Base-by-base conservation (phyloP, 2,888 invertebrate genomes). In the Globia sparganii region DNA sequence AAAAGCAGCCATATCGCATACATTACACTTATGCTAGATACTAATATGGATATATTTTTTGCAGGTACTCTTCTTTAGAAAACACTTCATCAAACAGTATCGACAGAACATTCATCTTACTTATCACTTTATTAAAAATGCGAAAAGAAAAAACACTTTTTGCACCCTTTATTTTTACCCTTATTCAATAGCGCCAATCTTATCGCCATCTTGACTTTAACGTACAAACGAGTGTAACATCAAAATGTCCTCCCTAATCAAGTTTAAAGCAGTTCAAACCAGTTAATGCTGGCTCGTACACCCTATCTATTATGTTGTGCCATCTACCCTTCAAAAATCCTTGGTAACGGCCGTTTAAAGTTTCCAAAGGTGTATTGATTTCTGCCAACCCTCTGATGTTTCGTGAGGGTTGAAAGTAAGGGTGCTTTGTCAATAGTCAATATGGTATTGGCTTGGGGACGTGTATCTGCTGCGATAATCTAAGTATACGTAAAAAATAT, bases 311-410 rank as follows among this genome's bases (percentile, higher is more conserved):
- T 82, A 85, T 79, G 66, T 80, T 80, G 71, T 78, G 6, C 75
- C 53, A 66, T 87, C 84, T 87, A 88, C 90, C 90, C 92, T 90
- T 88, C 90, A 90, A 92, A 92, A 92, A 91, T 90, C 91, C 91
- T 90, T 93, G 87, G 92, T 89, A 91, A 94, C 93, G 92, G 78
- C 77, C 91, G 93, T 92, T 94, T 93, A 93, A 94, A 95, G 93
- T 95, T 94, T 93, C 93, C 91, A 92, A 94, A 94, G 94, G 93
- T 88, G 91, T 95, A 96, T 96, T 94, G 96, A 96, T 95, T 95
- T 94, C 92, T 88, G 86, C 77, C 86, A 91, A 87, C 95, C 93
- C 92, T 91, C 83, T 73, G 80, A 76, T 85, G 81, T 78, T 87
- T 90, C 83, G 89, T 88, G 89, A 90, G 92, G 93, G 92, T 87